Evolutionary conservation across 2,797 vertebrate genomes (phyloP), one percentile per base, ranked within the genome.

Genomic region (Alosa sapidissima): DNA sequence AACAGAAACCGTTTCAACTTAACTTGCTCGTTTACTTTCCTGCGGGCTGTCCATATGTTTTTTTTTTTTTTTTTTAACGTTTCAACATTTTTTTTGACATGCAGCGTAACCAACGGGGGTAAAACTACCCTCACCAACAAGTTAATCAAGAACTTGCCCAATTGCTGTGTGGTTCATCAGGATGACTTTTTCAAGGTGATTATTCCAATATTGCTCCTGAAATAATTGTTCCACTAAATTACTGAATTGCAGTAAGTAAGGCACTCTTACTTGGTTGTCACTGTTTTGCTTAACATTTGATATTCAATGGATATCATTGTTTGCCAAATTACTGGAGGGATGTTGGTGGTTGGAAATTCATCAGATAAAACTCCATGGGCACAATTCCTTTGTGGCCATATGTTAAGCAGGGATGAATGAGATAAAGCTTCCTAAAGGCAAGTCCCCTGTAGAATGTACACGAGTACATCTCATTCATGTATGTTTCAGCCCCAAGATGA

Each of bases 171-270:
- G 60, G 97, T 98, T 5, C 97, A 97, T 86, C 97, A 98, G 91
- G 97, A 98, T 88, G 96, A 97, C 93, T 98, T 98, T 93, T 98
- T 98, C 93, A 97, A 97, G 97, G 97, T 98, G 93, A 96, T 95
- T 33, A 81, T n/a, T 82, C 41, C 19, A 47, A 21, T 47, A 41
- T 36, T 36, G 65, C 1, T 21, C 41, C 36, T 78, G 72, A 45
- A 47, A 78, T n/a, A 16, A 6, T 19, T 8, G 3, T 41, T 1
- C 36, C 72, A 19, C 36, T 10, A 6, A 78, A 41, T 78, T 7
- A 47, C 72, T 45, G 2, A 45, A 78, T 47, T 47, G 41, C 36
- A 47, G 41, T 41, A 7, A 47, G 72, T 47, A 21, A 45, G 19
- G 36, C 10, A 78, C 16, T 14, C 72, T 78, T 78, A 78, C 72